Base-by-base conservation (phyloP, 2,797 vertebrate genomes). In the Gymnoscopelus microlampas region DNA sequence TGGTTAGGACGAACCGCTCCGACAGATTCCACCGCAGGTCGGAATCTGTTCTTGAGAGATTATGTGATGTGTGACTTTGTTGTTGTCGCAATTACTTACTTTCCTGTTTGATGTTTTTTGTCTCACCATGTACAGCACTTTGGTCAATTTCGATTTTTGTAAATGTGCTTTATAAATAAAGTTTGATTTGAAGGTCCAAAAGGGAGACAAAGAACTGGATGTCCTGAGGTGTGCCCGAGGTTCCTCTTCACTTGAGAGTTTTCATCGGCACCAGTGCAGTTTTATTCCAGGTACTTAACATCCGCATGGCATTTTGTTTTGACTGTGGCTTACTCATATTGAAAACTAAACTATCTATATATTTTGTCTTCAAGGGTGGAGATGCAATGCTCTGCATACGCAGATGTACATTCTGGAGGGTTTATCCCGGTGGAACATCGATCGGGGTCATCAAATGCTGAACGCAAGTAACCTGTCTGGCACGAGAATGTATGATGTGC, bases 201-300 rank as follows among this genome's bases (percentile, higher is more conserved):
- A 77, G 35, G 77, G 64, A 10, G 77, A 63, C 67, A 68, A 71
- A 39, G 39, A 51, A 14, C 63, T 80, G 62, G 74, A 80, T 19
- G 54, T 80, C 13, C 47, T 79, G 1, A 58, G 73, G 49, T 74
- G 64, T 61, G 68, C 44, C 50, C 71, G 74, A 68, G 79, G 79
- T 4, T 81, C 79, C 4, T 81, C 71, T 5, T 81, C 78, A 24
- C 35, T 80, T 39, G 78, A 80, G 48, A 73, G 78, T 39, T 80
- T 78, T 58, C 68, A 76, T 32, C 44, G 32, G 6, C 54, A 71
- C 73, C 49, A 70, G 56, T 70, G 73, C 51, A 61, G 47, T 24
- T 74, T 63, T 19, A 63, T 63, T 14, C 60, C 48, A 63, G 48
- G 60, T 32, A 63, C 23, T 50, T 49, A 2, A 19, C 44, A 39